phyloP scores from a whole-genome alignment of 2,113 vertebrate genomes.

The Turnix velox region DNA sequence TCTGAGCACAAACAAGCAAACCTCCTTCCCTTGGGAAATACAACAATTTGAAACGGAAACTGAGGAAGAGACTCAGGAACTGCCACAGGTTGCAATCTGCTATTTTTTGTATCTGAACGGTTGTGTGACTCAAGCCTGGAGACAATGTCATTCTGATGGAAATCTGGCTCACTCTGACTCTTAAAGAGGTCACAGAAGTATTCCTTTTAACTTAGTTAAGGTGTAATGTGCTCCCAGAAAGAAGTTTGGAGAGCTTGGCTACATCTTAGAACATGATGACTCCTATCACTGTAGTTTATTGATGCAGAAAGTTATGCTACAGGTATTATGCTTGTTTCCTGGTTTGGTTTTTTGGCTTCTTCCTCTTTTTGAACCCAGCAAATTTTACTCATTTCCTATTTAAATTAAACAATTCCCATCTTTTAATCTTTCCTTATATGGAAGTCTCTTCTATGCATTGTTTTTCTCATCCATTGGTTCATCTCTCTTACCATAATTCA shows the following conservation, averaged over 20 bases:
- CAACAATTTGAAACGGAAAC: background rate
- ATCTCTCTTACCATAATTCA: background rate
- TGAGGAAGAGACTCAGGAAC: background rate
- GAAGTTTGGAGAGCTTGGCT: background rate
- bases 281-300: background rate
- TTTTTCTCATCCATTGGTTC: background rate
- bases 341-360: background rate
- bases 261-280: background rate
- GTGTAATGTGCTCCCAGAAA: background rate
- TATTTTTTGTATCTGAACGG: background rate
- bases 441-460: background rate
- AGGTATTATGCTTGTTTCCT: background rate
- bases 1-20: background rate
- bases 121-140: background rate
- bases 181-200: background rate
- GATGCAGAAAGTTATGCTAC: background rate
- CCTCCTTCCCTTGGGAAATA: background rate
- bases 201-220: background rate
- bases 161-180: background rate
- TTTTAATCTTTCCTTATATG: background rate
- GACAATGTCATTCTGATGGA: background rate
- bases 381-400: constrained; percentile 22
- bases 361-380: background rate
- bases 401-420: background rate
- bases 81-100: background rate